phyloP scores from a whole-genome alignment of 1,140 invertebrate species.

The Ceratina australensis region DNA sequence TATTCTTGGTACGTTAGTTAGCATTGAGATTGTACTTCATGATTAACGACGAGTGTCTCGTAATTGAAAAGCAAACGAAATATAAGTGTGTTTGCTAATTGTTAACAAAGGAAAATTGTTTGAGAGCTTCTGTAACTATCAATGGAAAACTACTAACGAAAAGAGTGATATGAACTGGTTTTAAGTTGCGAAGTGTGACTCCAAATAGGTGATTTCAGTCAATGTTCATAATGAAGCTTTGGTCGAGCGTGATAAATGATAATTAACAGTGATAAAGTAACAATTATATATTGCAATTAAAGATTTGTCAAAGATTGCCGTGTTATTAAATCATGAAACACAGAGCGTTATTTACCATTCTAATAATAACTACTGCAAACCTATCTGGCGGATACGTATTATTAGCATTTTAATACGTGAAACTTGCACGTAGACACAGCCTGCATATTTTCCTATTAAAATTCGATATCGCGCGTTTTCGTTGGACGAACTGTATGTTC shows the following conservation, averaged over 20 bases:
- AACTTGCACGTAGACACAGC: background rate
- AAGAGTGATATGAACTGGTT: too few species aligned
- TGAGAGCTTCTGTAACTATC: background rate
- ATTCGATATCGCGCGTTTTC: background rate
- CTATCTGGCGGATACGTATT: constrained; percentile 8
- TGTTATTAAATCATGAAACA: background rate
- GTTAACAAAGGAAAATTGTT: background rate
- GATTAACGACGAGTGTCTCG: background rate
- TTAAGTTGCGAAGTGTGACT: too few species aligned
- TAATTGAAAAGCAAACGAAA: background rate
- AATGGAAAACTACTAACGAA: too few species aligned
- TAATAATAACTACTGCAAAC: constrained; percentile 20
- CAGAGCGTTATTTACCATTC: constrained; percentile 9
- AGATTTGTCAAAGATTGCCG: background rate
- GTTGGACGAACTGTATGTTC: background rate
- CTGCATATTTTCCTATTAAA: background rate
- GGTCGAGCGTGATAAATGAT: background rate
- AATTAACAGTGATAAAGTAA: background rate
- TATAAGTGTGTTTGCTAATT: background rate
- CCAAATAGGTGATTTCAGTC: too few species aligned
- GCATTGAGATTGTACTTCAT: background rate
- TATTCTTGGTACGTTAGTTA: background rate
- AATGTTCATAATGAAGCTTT: background rate
- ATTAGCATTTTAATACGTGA: constrained; percentile 5
- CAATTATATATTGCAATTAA: background rate